Base-by-base conservation (phyloP, 1,140 invertebrate genomes). In the Calephelis virginiensis region DNA sequence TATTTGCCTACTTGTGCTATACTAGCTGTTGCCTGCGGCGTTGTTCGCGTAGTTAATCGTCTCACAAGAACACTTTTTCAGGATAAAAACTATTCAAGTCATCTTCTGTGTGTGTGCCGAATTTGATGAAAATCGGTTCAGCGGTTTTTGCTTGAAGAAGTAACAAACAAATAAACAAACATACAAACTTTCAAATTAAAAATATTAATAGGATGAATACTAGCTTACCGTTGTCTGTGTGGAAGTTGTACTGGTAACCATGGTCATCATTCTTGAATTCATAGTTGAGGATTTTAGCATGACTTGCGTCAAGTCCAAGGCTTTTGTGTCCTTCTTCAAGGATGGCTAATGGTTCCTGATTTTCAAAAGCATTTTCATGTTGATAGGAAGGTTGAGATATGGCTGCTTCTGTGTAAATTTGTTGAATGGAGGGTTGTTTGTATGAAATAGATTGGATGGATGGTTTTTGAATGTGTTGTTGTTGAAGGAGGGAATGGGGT, bases 181-280 rank as follows among this genome's bases (percentile, higher is more conserved):
- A n/a, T n/a, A n/a, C n/a, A n/a, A n/a, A n/a, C n/a, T n/a, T n/a
- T n/a, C n/a, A n/a, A n/a, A n/a, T n/a, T n/a, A n/a, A n/a, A n/a
- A n/a, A 6, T 47, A 47, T 5, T 6, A 10, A 11, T 47, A 47
- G 8, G 8, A 40, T 40, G 8, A 40, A 14, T 13, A 8, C 8
- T 11, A 1, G 53, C 75, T 81, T 43, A 88, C 87, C 87, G 67
- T 90, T 90, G 63, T 90, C 88, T 64, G 86, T 86, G 63, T 88
- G 82, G 77, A 77, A 90, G n/a, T 75, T 69, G 60, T 89, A 90
- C 5, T 83, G 73, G 46, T 89, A 90, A 28, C 64, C 73, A 17
- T 88, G 81, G 8, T 73, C 81, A 45, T 84, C 67, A 7, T 76
- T 81, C 45, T 89, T 79, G 0, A 67, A 73, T 6, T 82, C 69